Conservation (phyloP, 2,888 invertebrate genomes). For the Pyralis farinalis region DNA sequence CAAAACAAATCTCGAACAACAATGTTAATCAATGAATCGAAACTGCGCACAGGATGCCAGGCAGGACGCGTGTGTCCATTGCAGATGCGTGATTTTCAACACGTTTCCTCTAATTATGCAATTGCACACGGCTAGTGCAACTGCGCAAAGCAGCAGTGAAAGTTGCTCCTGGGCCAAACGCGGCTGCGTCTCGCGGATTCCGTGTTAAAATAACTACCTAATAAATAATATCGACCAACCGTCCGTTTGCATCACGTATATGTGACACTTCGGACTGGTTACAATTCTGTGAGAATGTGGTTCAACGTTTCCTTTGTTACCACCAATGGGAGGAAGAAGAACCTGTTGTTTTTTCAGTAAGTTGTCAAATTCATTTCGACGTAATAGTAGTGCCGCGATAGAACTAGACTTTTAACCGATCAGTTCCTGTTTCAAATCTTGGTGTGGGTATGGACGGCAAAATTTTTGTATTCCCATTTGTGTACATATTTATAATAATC, state of each 20-base stretch:
- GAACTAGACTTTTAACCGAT: too few species aligned
- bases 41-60: slow-evolving; percentile 35
- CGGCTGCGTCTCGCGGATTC: slow-evolving; percentile 11
- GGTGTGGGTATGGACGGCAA: too few species aligned
- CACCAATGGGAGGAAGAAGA: slow-evolving; percentile 45
- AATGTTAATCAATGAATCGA: too few species aligned
- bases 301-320: slow-evolving; percentile 54
- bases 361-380: slow-evolving; percentile 27
- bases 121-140: slow-evolving; percentile 13
- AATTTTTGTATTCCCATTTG: too few species aligned
- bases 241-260: slow-evolving; percentile 30
- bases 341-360: slow-evolving; percentile 55
- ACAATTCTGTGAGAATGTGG: slow-evolving; percentile 40
- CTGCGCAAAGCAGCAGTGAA: slow-evolving; percentile 40
- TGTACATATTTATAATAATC: too few species aligned
- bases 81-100: slow-evolving; percentile 49
- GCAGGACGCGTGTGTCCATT: slow-evolving; percentile 41
- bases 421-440: too few species aligned
- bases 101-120: slow-evolving; percentile 56
- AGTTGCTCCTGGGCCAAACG: slow-evolving; percentile 29
- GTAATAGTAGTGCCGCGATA: too few species aligned
- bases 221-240: not conserved
- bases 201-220: too few species aligned
- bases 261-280: slow-evolving; percentile 28
- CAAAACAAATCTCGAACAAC: not conserved